Conservation (phyloP, 2,888 invertebrate species). For the Petrolisthes cinctipes region DNA sequence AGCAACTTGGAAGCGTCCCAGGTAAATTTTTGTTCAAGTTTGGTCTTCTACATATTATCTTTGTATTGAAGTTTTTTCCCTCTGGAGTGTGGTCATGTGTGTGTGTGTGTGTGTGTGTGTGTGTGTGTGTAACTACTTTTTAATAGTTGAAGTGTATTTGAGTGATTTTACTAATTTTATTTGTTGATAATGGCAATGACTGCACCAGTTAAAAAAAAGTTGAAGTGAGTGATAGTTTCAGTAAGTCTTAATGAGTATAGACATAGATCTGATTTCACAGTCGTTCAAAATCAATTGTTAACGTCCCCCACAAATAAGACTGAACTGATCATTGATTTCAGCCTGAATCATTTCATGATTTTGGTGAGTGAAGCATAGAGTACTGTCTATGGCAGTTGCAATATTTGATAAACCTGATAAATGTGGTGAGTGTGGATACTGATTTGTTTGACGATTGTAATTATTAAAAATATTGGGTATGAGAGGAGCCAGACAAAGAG, state of each 20-base stretch:
- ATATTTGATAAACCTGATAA: too few relatives aligned
- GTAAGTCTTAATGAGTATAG: constrained; percentile 29
- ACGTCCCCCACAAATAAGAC: too few relatives aligned
- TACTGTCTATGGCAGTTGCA: too few relatives aligned
- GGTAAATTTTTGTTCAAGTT: constrained; percentile 68
- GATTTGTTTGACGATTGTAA: too few relatives aligned
- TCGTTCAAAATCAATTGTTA: background rate
- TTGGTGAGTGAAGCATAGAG: too few relatives aligned
- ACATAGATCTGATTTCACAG: constrained; percentile 25
- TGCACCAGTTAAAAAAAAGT: constrained; percentile 37
- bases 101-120: constrained; percentile 10
- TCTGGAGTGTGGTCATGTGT: constrained; percentile 10
- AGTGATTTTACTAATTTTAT: constrained; percentile 35
- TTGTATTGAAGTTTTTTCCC: background rate
- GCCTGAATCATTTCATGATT: too few relatives aligned
- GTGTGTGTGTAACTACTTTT: background rate
- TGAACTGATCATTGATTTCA: too few relatives aligned
- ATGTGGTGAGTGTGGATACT: too few relatives aligned
- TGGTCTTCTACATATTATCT: constrained; percentile 2
- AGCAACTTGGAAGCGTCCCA: constrained; percentile 82
- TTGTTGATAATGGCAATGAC: constrained; percentile 19
- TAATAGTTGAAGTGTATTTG: constrained; percentile 28
- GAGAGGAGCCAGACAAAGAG: too few relatives aligned
- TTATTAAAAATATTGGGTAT: too few relatives aligned
- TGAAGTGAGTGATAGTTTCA: background rate